Evolutionary conservation across 2,888 invertebrate species (phyloP).

Genomic region (Uloborus plumipes): DNA sequence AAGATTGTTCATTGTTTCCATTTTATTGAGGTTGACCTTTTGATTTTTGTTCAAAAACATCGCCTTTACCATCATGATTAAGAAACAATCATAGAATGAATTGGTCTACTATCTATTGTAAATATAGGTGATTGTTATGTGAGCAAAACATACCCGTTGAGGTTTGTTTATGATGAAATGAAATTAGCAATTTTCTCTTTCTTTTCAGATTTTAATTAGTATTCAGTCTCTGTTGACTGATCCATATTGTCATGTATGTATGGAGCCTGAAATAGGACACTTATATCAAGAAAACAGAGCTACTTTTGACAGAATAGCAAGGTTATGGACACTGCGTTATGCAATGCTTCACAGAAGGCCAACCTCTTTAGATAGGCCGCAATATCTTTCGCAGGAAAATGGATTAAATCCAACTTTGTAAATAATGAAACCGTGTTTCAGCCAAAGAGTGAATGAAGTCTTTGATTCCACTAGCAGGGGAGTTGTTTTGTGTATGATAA

Average conservation of each 20-base stretch:
- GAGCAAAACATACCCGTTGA: too few species aligned
- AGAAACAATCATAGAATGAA: too few species aligned
- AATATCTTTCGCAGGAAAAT: constrained; percentile 44
- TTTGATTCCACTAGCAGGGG: constrained; percentile 1
- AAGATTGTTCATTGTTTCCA: too few species aligned
- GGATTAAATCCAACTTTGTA: constrained; percentile 48
- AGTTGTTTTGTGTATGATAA: constrained; percentile 31
- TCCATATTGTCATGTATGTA: constrained; percentile 72
- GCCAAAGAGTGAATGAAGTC: too few species aligned
- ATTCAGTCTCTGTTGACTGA: constrained; percentile 90
- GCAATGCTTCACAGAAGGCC: constrained; percentile 67
- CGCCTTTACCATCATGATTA: too few species aligned
- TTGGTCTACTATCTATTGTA: too few species aligned
- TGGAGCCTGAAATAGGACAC: constrained; percentile 72
- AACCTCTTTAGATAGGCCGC: constrained; percentile 29
- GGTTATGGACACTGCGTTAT: constrained; percentile 73
- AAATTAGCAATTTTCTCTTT: background rate
- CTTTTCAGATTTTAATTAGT: constrained; percentile 81
- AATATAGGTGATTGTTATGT: too few species aligned
- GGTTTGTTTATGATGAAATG: too few species aligned
- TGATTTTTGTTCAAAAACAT: too few species aligned
- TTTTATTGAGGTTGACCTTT: too few species aligned
- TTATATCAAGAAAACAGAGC: constrained; percentile 69
- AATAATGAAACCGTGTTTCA: background rate
- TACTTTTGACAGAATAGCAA: constrained; percentile 71